A percentile compares a stretch with the other conserved stretches of the same genome.
Evolutionary conservation across 2,888 invertebrate genomes (phyloP).

Genomic region (Mythimna vitellina): DNA sequence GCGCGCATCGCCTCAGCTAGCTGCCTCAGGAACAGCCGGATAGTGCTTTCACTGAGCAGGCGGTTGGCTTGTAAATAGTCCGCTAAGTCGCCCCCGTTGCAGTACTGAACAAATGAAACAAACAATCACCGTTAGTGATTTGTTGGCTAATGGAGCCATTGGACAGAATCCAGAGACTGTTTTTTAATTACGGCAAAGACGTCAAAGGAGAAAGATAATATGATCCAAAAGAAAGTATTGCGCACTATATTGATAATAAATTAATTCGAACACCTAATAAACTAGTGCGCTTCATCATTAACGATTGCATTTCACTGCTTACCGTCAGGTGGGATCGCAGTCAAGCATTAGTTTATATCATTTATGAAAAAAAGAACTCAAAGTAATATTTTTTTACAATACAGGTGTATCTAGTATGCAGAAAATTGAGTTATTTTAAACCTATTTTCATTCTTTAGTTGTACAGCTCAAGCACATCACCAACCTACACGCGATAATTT

Average conservation of each 20-base stretch:
- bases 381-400: not conserved
- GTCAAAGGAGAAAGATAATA: slow-evolving; percentile 40
- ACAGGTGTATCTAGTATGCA: not conserved
- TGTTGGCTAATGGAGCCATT: slow-evolving; percentile 59
- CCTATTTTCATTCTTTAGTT: slow-evolving; percentile 1
- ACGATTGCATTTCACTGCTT: too few relatives aligned
- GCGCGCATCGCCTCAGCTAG: slow-evolving; percentile 99
- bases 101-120: slow-evolving; percentile 93
- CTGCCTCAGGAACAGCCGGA: slow-evolving; percentile 98
- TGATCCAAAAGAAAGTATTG: slow-evolving; percentile 22
- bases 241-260: slow-evolving; percentile 5
- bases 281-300: too few relatives aligned
- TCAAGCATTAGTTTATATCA: too few relatives aligned
- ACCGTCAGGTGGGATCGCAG: too few relatives aligned
- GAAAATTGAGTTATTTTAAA: not conserved
- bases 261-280: not conserved
- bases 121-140: slow-evolving; percentile 45
- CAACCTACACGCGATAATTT: not conserved
- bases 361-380: too few relatives aligned
- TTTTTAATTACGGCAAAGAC: slow-evolving; percentile 52
- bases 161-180: slow-evolving; percentile 58
- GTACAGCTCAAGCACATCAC: not conserved
- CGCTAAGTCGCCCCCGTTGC: slow-evolving; percentile 99
- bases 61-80: slow-evolving; percentile 98
- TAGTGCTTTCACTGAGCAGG: slow-evolving; percentile 99